A percentile compares a stretch with the other conserved stretches of the same genome.
These are phyloP conservation scores for Azorinus chamasolen DNA, from an alignment of 2,888 invertebrate species.

Conservation along the genomic window DNA sequence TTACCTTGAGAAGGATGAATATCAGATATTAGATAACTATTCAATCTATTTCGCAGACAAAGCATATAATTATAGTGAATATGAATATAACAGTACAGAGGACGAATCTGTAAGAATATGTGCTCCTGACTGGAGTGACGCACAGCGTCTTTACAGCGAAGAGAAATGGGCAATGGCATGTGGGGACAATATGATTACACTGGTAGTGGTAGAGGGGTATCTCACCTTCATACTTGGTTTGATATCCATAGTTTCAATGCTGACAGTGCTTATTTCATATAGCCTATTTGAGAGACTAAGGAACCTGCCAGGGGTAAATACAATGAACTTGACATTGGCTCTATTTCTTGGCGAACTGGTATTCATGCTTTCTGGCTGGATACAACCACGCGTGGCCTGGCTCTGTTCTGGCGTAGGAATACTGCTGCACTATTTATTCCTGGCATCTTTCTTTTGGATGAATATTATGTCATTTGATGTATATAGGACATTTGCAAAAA, in stretches of 20 bases:
- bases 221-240: conserved; percentile 76
- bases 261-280: conserved; percentile 84
- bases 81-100: conserved; percentile 66
- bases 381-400: conserved; percentile 79
- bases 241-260: conserved; percentile 81
- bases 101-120: conserved; percentile 70
- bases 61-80: conserved; percentile 68
- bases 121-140: conserved; percentile 49
- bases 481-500: conserved; percentile 86
- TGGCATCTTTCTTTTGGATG: conserved; percentile 91
- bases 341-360: conserved; percentile 83
- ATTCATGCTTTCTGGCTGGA: conserved; percentile 74
- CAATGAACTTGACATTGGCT: conserved; percentile 84
- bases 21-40: conserved; percentile 62
- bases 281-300: conserved; percentile 80
- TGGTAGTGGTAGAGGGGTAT: conserved; percentile 72
- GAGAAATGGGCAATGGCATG: conserved; percentile 55
- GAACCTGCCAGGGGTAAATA: conserved; percentile 86
- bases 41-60: conserved; percentile 69
- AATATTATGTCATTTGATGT: conserved; percentile 89
- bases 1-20: conserved; percentile 63
- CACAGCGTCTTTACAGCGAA: conserved; percentile 2
- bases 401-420: conserved; percentile 88
- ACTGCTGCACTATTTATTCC: conserved; percentile 89
- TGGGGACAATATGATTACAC: conserved; percentile 56